Evolutionary conservation across 2,797 vertebrate species (phyloP), one percentile per base, ranked within the genome.

Genomic region (Sebastolobus alascanus): DNA sequence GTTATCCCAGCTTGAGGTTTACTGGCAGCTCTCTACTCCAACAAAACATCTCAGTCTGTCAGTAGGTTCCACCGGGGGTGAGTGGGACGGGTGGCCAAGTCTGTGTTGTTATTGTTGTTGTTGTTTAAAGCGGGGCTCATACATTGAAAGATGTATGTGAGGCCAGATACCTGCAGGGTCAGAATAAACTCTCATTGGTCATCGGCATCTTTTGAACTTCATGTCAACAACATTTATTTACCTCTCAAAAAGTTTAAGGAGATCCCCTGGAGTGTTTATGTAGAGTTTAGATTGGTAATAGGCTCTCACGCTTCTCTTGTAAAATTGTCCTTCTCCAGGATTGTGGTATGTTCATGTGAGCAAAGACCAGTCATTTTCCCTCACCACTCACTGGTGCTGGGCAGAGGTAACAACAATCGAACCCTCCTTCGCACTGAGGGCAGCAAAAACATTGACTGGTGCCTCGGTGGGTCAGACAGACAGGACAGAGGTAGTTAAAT

Each of bases 1-100:
- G 52, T 90, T 90, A 87, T 85, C 84, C 12, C 80, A 85, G 83
- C 77, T 50, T 63, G 77, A 89, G 31, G 50, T 90, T 84, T 84
- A 76, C 77, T 69, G 70, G 82, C 20, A 13, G n/a, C 29, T 61
- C 59, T 69, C n/a, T n/a, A 16, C 31, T 66, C 37, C 5, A 79
- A 29, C 55, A 82, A 72, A 82, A 79, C 55, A 58, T 61, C 43
- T 68, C 12, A 43, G 22, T 43, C 64, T 64, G 75, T 71, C 54
- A 67, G 50, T 46, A 20, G 9, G 22, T 63, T 38, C 46, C 43
- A 37, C 55, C 3, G 8, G 14, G 5, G 31, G 13, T 3, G 35
- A 56, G 58, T 33, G 33, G 31, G 76, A 52, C 59, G 50, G 14
- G 61, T 79, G 22, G 55, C 58, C 46, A 52, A 20, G n/a, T 59